phyloP scores from a whole-genome alignment of 92 coral and sea anemone species.

The Zoanthus sansibaricus region DNA sequence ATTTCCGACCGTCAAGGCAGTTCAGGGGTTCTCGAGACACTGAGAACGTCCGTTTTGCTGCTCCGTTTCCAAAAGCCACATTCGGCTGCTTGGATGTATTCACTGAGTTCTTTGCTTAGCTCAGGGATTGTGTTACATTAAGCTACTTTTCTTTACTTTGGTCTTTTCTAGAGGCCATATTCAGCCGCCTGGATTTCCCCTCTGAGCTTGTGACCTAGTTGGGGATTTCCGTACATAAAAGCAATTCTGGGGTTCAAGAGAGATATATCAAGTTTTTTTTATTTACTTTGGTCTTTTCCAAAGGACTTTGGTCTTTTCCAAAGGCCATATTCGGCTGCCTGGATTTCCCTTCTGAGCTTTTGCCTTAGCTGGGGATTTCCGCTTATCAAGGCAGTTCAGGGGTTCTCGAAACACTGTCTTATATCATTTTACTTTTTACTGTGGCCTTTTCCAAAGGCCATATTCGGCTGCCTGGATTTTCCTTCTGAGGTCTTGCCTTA shows the following conservation, averaged over 20 bases:
- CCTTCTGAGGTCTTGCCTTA: neutral
- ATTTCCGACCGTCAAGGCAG: slow-evolving; percentile 36
- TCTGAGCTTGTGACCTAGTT: slow-evolving; percentile 65
- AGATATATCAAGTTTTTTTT: too few species aligned
- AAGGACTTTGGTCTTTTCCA: too few species aligned
- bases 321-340: too few species aligned
- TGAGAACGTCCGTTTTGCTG: neutral
- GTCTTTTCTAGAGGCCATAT: neutral
- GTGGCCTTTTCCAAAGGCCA: slow-evolving; percentile 35
- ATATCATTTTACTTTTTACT: neutral
- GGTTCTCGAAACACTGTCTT: slow-evolving; percentile 37
- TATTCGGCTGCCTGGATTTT: slow-evolving; percentile 44
- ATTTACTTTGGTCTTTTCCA: too few species aligned
- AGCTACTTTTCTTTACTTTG: neutral
- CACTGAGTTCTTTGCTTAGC: slow-evolving; percentile 66
- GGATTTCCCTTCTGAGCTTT: slow-evolving; percentile 67
- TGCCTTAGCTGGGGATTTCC: slow-evolving; percentile 54
- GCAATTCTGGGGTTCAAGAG: too few species aligned
- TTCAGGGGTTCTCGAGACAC: slow-evolving; percentile 40
- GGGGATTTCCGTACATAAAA: slow-evolving; percentile 35
- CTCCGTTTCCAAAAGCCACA: neutral
- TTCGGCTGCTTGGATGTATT: slow-evolving; percentile 25
- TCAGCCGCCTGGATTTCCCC: slow-evolving; percentile 29
- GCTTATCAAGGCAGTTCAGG: slow-evolving; percentile 22
- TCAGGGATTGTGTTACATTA: slow-evolving; percentile 13